Evolutionary conservation across 2,888 invertebrate species (phyloP), one percentile per base, ranked within the genome.

Genomic region (Drosophila lacicola): DNA sequence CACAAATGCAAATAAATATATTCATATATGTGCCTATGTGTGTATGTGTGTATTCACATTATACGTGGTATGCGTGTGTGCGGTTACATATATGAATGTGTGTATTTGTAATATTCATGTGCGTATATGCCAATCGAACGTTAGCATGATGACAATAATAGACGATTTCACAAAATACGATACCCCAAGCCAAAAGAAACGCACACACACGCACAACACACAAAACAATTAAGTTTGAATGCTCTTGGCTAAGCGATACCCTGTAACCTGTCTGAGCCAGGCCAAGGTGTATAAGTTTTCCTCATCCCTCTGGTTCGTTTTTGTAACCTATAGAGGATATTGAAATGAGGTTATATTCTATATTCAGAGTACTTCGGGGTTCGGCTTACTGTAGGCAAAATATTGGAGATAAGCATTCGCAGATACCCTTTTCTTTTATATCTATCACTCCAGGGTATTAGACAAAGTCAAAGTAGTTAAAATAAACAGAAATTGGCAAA

Each of bases 81-180:
- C 33, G 0, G 14, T 21, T 14, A 51, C n/a, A 47, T 13, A 51
- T 17, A 47, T 13, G 36, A 6, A 41, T 45, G 39, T 39, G 19
- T 45, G 17, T 42, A 37, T 45, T 39, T 51, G 57, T 54, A 49
- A 62, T 73, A 51, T 65, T 61, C 58, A 58, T 73, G 50, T 69
- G 45, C 45, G 50, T 53, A 46, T 65, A 66, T 76, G 73, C 64
- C 82, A 80, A 81, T 83, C 79, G 86, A 86, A 74, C 83, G 78
- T 88, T 85, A 88, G 79, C 78, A 85, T 85, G 83, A 88, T 85
- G 88, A 85, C 86, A 85, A 85, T 85, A 80, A 85, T 87, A 82
- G 83, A 81, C 88, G 85, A 88, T 85, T 85, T 85, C 85, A 86
- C 86, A 88, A 87, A 87, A 87, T 87, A 86, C 64, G 77, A 81